phyloP scores from a whole-genome alignment of 2,797 vertebrate species.

The Ceyx erithaca region DNA sequence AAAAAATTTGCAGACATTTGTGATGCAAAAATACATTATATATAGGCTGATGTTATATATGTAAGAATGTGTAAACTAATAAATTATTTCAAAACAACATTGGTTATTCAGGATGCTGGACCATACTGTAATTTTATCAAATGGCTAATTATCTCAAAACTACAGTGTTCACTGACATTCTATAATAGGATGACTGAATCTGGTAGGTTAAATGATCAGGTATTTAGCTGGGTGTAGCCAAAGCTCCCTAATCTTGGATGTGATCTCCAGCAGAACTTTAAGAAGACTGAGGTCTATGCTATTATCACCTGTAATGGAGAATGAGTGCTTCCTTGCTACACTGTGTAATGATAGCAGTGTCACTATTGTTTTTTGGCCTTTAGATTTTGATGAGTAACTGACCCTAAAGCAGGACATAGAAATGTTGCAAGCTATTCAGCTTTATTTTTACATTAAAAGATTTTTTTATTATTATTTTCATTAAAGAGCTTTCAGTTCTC shows the following conservation, averaged over 20 bases:
- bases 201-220: neutral
- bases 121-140: neutral
- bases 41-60: neutral
- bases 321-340: neutral
- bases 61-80: neutral
- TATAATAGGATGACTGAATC: neutral
- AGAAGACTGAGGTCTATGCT: neutral
- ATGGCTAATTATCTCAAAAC: constrained; percentile 34
- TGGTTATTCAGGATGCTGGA: neutral
- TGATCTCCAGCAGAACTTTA: neutral
- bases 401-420: neutral
- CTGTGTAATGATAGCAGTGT: neutral
- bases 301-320: neutral
- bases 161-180: neutral
- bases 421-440: accelerated
- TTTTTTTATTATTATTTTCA: neutral
- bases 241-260: neutral
- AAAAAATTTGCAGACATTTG: neutral
- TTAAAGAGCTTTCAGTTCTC: neutral
- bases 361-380: neutral
- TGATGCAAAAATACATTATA: neutral
- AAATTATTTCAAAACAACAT: neutral
- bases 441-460: neutral
- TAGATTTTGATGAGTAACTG: neutral
- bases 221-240: neutral